Evolutionary conservation across 2,797 vertebrate genomes (phyloP), one percentile per base, ranked within the genome.

Genomic region (Champsocephalus gunnari): DNA sequence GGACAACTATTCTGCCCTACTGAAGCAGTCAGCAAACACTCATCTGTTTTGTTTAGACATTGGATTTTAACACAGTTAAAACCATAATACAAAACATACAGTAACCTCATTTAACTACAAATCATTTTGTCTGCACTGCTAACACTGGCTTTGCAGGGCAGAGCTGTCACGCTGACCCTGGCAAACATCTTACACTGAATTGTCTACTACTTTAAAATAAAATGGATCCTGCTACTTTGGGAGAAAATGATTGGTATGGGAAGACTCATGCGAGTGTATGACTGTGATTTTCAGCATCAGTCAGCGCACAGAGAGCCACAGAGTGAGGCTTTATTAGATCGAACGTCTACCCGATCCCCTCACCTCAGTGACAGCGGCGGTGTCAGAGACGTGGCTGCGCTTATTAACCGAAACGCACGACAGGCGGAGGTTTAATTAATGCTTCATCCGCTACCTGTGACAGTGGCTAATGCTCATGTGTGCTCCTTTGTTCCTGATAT

Each of bases 391-490:
- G 69, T n/a, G 67, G 62, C 32, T 4, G 47, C 5, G 48, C 70
- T 91, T 87, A 91, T 92, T 91, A 93, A 89, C 73, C 84, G 3
- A 44, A 66, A 34, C 9, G 56, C 74, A 65, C 77, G 87, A 87
- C 73, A 65, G 82, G 72, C 57, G 24, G 75, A 50, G 68, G 64
- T 83, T 88, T 90, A 90, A 93, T 92, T 75, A 89, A 88, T 34
- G 75, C 64, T 87, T 79, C 59, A 77, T 67, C 70, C 76, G 60
- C 14, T 38, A 57, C 82, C 54, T 51, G 82, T 74, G 79, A 75
- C 58, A 4, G 11, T 10, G 4, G 60, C 38, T 51, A 41, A 24
- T 5, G 9, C 58, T 48, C 24, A 17, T 48, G 67, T 75, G 65
- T 67, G 50, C 55, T 63, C 62, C 61, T 75, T 77, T 83, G 60